phyloP scores from a whole-genome alignment of 2,888 invertebrate species.

The Plebejus melissa region DNA sequence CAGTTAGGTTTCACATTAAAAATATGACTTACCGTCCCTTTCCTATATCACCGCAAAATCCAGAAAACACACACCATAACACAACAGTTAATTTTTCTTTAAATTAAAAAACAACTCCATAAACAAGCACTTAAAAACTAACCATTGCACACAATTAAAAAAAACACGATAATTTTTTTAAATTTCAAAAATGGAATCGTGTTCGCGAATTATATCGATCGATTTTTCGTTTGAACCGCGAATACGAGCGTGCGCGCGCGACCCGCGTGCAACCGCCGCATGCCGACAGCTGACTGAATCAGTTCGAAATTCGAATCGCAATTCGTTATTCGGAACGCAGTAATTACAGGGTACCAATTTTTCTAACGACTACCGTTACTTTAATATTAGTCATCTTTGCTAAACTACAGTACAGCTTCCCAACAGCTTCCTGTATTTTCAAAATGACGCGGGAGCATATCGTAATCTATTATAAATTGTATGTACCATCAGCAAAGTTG shows the following conservation, averaged over 20 bases:
- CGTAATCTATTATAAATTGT: conserved; percentile 62
- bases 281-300: conserved; percentile 74
- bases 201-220: conserved; percentile 34
- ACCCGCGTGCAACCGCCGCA: conserved; percentile 67
- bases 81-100: conserved; percentile 33
- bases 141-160: conserved; percentile 2
- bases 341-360: conserved; percentile 66
- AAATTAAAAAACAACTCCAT: not conserved
- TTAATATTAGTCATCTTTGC: conserved; percentile 41
- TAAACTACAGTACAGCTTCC: conserved; percentile 52
- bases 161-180: not conserved
- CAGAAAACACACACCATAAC: conserved; percentile 44
- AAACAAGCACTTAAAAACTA: not conserved
- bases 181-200: not conserved
- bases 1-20: conserved; percentile 6
- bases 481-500: conserved; percentile 34
- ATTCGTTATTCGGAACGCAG: conserved; percentile 64
- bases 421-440: conserved; percentile 57
- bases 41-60: conserved; percentile 35
- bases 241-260: conserved; percentile 63
- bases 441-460: conserved; percentile 42
- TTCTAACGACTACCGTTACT: conserved; percentile 56
- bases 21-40: conserved; percentile 34
- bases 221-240: conserved; percentile 42
- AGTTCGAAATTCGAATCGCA: conserved; percentile 47